Conservation (phyloP, 2,113 vertebrate species). For the Mus musculus region DNA sequence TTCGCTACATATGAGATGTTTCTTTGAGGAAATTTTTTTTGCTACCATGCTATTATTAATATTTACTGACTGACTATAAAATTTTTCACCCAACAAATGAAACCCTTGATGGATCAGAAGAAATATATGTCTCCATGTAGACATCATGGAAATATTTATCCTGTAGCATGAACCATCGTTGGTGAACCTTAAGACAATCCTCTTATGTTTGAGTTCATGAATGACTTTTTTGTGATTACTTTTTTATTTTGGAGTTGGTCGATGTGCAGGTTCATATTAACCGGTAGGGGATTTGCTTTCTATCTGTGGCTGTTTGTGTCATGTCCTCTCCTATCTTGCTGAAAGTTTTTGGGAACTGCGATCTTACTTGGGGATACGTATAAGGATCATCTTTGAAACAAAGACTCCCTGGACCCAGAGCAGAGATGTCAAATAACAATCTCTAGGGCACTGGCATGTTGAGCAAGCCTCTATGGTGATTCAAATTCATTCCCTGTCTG, state of each 20-base stretch:
- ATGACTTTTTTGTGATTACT: constrained; percentile 43
- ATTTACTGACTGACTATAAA: constrained; percentile 26
- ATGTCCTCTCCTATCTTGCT: neutral
- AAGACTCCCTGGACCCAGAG: neutral
- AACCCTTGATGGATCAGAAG: neutral
- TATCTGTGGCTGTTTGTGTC: neutral
- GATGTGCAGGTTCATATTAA: no score
- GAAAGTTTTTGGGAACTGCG: neutral
- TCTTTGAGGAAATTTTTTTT: neutral
- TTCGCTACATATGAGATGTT: neutral
- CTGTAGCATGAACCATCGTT: neutral
- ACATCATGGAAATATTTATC: constrained; percentile 28
- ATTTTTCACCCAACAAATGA: constrained; percentile 2
- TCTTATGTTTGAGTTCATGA: constrained; percentile 22
- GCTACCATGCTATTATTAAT: neutral
- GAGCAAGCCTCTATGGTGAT: neutral
- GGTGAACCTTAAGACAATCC: constrained; percentile 46
- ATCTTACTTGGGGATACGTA: neutral
- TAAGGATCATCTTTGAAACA: neutral
- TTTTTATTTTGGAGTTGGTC: neutral
- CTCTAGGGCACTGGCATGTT: neutral
- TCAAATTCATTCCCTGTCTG: neutral
- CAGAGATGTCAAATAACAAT: neutral
- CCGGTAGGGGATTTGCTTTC: neutral
- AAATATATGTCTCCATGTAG: constrained; percentile 22